These are phyloP conservation scores for Apodemus sylvaticus DNA, from an alignment of 2,113 vertebrate genomes.

Conservation along the genomic window DNA sequence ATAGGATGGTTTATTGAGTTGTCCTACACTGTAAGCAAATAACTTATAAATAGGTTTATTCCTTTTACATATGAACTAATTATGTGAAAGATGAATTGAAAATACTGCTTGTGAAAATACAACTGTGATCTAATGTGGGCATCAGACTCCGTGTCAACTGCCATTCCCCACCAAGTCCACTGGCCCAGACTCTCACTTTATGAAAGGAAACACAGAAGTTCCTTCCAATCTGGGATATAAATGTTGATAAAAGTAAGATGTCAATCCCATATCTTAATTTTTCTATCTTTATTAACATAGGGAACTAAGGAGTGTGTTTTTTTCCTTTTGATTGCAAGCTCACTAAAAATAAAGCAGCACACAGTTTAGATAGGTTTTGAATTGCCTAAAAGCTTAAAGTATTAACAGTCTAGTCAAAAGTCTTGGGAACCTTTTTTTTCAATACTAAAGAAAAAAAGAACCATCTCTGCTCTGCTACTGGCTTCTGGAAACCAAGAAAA, in stretches of 20 bases:
- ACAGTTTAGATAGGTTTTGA: slow-evolving; percentile 67
- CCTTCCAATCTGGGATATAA: not conserved
- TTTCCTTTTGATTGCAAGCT: slow-evolving; percentile 60
- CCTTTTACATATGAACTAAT: slow-evolving; percentile 50
- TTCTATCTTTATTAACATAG: slow-evolving; percentile 64
- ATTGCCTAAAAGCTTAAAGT: slow-evolving; percentile 64
- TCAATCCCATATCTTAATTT: slow-evolving; percentile 54
- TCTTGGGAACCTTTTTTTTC: not conserved
- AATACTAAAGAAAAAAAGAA: not conserved
- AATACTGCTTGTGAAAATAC: slow-evolving; percentile 19
- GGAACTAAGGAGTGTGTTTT: slow-evolving; percentile 36
- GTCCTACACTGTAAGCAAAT: not conserved
- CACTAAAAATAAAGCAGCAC: slow-evolving; percentile 58
- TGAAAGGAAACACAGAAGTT: not conserved
- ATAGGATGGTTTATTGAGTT: not conserved
- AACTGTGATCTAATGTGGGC: not conserved
- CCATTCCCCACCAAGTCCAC: too few species aligned
- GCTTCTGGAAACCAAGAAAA: slow-evolving; percentile 39
- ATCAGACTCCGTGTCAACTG: not conserved
- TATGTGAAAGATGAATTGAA: slow-evolving; percentile 51
- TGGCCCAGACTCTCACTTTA: not conserved
- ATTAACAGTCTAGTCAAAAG: slow-evolving; percentile 63
- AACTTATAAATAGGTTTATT: not conserved
- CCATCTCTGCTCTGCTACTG: not conserved
- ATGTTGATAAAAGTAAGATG: slow-evolving; percentile 40